Base-by-base conservation (phyloP, 2,113 vertebrate genomes). In the Piliocolobus tephrosceles region DNA sequence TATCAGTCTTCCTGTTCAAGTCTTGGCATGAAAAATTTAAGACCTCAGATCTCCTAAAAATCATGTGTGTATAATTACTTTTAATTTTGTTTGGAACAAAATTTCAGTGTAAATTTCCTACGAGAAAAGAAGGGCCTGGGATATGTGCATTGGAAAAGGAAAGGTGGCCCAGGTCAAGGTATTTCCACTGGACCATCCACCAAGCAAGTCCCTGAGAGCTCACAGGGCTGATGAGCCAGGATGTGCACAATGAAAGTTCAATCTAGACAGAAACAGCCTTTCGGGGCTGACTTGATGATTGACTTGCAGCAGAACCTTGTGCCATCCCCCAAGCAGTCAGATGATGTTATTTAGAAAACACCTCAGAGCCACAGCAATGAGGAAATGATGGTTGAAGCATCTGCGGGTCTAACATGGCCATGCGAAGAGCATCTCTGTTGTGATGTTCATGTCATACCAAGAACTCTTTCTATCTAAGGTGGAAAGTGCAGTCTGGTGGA, bases 191-290 rank as follows among this genome's bases (percentile, higher is more conserved):
- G 35, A 6, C 7, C 5, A 35, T 4, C 6, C 4, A 6, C 8
- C 9, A 50, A 20, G 35, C 0, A 11, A n/a, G 17, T 32, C 14
- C 5, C 4, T 5, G 13, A 38, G 23, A 5, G 23, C n/a, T 16
- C 17, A 55, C 75, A 0, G 4, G 0, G 2, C 23, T 25, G n/a
- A 1, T 1, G 10, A 0, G 18, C 66, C n/a, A 8, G 57, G 4
- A 3, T 4, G 38, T 30, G n/a, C 5, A 38, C 35, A 35, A 3
- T 14, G n/a, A 38, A 23, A 12, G 47, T 83, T 66, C 40, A 47
- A 3, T 38, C 0, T 3, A 18, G 70, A n/a, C 20, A 12, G 27
- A 85, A 85, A 23, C n/a, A 47, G 17, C 55, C 47, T 50, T 4
- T 4, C 2, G 38, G 17, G 76, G 27, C 20, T 16, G 13, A 18